phyloP scores from a whole-genome alignment of 2,113 vertebrate genomes.

The Dascyllus trimaculatus region DNA sequence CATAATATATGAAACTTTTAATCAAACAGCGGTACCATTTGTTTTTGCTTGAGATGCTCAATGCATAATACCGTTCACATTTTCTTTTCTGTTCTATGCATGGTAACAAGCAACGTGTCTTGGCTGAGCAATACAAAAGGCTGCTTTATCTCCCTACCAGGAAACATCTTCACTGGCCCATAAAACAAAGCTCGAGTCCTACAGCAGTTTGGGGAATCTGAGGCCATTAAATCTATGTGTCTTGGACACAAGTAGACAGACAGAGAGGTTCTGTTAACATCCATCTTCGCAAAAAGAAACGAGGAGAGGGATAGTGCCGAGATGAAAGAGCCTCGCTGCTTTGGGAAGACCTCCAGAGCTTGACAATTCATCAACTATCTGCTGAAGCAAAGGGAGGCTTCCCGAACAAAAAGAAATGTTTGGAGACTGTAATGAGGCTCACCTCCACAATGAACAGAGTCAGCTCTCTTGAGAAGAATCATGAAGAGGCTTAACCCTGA shows the following conservation, averaged over 20 bases:
- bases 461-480: background rate
- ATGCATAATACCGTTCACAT: background rate
- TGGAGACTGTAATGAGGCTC: conserved; percentile 22
- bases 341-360: conserved; percentile 12
- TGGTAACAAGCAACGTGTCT: background rate
- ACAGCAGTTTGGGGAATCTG: conserved; percentile 12
- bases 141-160: background rate
- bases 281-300: conserved; percentile 18
- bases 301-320: background rate
- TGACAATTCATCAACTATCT: conserved; percentile 26
- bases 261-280: conserved; percentile 8
- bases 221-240: conserved; percentile 12
- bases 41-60: too few species aligned
- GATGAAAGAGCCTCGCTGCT: conserved; percentile 18
- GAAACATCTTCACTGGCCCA: background rate
- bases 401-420: conserved; percentile 13
- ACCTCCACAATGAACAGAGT: conserved; percentile 1
- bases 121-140: background rate
- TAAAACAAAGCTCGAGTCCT: conserved; percentile 27
- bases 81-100: background rate
- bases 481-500: conserved; percentile 1
- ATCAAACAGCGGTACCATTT: too few species aligned
- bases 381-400: conserved; percentile 3
- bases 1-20: too few species aligned
- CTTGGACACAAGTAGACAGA: conserved; percentile 31